These are phyloP conservation scores for Rotaria sp. DNA, from an alignment of 2,888 invertebrate genomes.

Conservation along the genomic window DNA sequence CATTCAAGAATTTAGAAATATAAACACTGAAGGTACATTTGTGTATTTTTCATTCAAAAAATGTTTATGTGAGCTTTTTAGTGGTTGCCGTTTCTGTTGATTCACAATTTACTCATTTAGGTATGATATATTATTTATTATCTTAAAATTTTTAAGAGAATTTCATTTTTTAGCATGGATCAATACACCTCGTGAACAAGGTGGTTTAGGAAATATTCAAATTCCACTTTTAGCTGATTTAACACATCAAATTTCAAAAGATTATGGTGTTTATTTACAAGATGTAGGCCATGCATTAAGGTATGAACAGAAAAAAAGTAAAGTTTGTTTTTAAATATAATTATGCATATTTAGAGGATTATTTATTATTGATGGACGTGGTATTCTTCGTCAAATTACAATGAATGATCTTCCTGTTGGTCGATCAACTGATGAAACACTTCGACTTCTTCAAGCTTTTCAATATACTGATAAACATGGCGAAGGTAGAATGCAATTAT, in stretches of 20 bases:
- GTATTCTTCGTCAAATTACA: slow-evolving; percentile 79
- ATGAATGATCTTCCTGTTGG: slow-evolving; percentile 82
- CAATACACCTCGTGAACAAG: slow-evolving; percentile 80
- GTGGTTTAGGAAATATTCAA: slow-evolving; percentile 78
- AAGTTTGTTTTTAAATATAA: not conserved
- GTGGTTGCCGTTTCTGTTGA: slow-evolving; percentile 37
- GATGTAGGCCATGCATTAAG: slow-evolving; percentile 78
- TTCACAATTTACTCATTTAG: slow-evolving; percentile 38
- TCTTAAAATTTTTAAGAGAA: not conserved
- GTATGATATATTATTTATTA: not conserved
- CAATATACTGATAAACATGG: slow-evolving; percentile 63
- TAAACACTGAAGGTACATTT: slow-evolving; percentile 62
- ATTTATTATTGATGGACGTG: slow-evolving; percentile 83
- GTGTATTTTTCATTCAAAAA: not conserved
- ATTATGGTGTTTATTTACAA: slow-evolving; percentile 85
- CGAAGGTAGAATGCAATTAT: not conserved
- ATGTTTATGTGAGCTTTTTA: not conserved
- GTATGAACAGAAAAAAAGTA: slow-evolving; percentile 52
- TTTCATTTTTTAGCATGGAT: slow-evolving; percentile 56
- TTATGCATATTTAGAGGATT: slow-evolving; percentile 64
- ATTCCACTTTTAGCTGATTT: slow-evolving; percentile 82
- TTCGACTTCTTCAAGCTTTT: slow-evolving; percentile 85
- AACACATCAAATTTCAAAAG: slow-evolving; percentile 79
- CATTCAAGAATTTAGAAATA: slow-evolving; percentile 64
- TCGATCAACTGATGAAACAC: slow-evolving; percentile 83